Evolutionary conservation across 2,888 invertebrate species (phyloP).

Genomic region (Eupelmus urozonus): DNA sequence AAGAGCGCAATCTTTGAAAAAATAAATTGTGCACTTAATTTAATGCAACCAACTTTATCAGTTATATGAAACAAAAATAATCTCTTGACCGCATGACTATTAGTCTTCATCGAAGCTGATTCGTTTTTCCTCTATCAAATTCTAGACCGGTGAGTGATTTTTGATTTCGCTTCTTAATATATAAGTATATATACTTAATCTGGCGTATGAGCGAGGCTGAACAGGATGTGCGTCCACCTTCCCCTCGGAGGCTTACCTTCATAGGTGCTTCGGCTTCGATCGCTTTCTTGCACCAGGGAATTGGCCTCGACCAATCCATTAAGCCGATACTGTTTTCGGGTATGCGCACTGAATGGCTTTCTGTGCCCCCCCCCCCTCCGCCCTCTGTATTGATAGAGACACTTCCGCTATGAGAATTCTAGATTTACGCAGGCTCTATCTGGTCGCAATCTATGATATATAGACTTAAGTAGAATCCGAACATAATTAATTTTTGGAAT

Average conservation of each 20-base stretch:
- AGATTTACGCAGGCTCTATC: not conserved
- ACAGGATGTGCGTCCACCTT: constrained; percentile 8
- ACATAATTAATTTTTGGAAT: no score
- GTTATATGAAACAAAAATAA: not conserved
- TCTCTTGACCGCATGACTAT: no score
- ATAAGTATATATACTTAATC: constrained; percentile 37
- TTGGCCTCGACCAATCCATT: constrained; percentile 50
- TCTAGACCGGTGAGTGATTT: no score
- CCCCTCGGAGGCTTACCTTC: constrained; percentile 36
- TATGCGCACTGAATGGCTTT: not conserved
- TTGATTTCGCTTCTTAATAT: no score
- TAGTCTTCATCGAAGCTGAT: no score
- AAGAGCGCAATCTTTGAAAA: no score
- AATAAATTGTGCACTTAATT: not conserved
- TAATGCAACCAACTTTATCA: not conserved
- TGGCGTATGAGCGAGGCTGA: not conserved
- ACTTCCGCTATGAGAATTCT: not conserved
- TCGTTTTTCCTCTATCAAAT: no score
- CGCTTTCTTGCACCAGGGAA: constrained; percentile 29
- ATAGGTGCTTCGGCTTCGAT: constrained; percentile 27
- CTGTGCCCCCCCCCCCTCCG: no score
- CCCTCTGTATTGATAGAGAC: not conserved
- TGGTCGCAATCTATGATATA: no score
- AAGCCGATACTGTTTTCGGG: constrained; percentile 20
- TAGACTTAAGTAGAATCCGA: no score